These are phyloP conservation scores for Copidosoma floridanum DNA, from an alignment of 1,140 invertebrate species.

Conservation along the genomic window DNA sequence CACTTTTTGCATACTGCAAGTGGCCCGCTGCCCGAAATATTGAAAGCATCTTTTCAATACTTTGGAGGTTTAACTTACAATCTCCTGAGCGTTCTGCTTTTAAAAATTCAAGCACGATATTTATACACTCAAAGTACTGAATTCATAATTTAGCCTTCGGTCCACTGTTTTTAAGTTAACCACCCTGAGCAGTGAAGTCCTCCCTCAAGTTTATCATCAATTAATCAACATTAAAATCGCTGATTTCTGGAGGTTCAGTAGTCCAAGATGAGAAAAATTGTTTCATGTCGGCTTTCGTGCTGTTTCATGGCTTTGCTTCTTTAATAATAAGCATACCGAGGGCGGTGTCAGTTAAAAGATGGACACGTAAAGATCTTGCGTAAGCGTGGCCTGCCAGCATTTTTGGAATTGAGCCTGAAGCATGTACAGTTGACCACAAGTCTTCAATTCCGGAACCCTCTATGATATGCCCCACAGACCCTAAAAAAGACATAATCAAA, in stretches of 20 bases:
- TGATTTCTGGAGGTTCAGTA: not conserved
- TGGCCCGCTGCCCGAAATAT: slow-evolving; percentile 42
- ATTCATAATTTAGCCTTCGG: not conserved
- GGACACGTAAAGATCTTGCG: not conserved
- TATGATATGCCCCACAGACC: slow-evolving; percentile 2
- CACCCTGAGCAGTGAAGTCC: not conserved
- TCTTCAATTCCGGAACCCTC: not conserved
- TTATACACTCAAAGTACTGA: not conserved
- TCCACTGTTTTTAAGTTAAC: not conserved
- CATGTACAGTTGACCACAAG: not conserved
- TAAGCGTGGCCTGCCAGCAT: not conserved
- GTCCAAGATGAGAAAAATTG: not conserved
- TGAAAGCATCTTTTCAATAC: slow-evolving; percentile 34
- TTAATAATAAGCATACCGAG: not conserved
- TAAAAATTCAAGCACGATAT: not conserved
- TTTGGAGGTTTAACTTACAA: not conserved
- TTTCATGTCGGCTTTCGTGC: not conserved
- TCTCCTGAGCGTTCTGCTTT: not conserved
- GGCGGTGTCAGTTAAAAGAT: not conserved
- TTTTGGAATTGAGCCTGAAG: not conserved
- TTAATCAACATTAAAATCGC: not conserved
- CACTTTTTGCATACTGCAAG: slow-evolving; percentile 39
- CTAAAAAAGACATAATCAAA: slow-evolving; percentile 18
- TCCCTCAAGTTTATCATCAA: not conserved
- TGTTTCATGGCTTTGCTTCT: not conserved